Conservation (phyloP, 2,113 vertebrate genomes). For the Pluvianellus socialis region DNA sequence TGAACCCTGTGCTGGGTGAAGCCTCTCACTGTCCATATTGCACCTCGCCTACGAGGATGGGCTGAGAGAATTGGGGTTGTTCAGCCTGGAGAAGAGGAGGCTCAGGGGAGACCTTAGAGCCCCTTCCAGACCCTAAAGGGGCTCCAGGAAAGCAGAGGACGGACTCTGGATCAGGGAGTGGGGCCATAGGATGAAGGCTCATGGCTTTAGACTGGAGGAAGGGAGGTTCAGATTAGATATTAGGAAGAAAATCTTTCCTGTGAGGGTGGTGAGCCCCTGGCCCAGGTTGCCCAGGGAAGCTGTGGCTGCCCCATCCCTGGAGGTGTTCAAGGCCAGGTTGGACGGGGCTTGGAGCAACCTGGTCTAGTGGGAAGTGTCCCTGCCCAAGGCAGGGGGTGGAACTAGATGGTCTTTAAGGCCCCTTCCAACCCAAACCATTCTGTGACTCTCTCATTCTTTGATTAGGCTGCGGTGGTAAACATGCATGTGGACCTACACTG, state of each 20-base stretch:
- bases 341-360: neutral
- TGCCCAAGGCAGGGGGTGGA: neutral
- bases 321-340: neutral
- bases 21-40: neutral
- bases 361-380: neutral
- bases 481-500: accelerated
- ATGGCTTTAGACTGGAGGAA: neutral
- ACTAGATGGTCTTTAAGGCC: neutral
- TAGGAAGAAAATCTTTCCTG: neutral
- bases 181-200: accelerated
- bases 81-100: neutral
- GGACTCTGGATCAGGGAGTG: neutral
- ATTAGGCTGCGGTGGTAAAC: neutral
- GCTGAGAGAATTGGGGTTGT: neutral
- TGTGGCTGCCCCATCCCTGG: neutral
- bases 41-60: neutral
- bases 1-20: neutral
- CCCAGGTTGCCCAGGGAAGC: neutral
- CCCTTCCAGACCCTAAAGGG: neutral
- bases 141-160: neutral
- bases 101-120: neutral
- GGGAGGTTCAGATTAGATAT: neutral
- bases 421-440: neutral
- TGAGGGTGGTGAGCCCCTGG: neutral
- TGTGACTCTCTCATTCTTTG: neutral